These are phyloP conservation scores for Bradypodion ventrale DNA, from an alignment of 2,797 vertebrate species.

Conservation along the genomic window DNA sequence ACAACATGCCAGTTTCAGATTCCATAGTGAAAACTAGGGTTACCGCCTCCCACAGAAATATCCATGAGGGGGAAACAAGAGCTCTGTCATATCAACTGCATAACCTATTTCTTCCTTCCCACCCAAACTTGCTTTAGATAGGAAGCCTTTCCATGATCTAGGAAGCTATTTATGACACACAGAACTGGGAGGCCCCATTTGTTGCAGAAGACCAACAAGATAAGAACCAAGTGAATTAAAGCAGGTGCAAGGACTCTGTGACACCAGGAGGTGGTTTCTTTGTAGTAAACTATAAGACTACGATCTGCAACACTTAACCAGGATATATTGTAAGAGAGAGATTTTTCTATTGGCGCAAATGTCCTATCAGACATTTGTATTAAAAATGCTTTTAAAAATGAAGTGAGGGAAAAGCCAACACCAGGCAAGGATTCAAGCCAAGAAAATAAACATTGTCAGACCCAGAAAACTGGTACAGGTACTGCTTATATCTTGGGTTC, in stretches of 20 bases:
- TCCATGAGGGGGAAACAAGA: background rate
- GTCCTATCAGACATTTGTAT: background rate
- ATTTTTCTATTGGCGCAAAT: background rate
- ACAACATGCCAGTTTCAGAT: conserved; percentile 37
- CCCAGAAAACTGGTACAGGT: background rate
- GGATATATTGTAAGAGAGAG: background rate
- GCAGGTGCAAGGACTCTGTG: too few species aligned
- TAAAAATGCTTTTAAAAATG: too few species aligned
- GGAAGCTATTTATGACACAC: too few species aligned
- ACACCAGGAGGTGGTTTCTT: background rate
- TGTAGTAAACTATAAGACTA: background rate
- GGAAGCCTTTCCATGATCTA: background rate
- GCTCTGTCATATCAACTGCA: background rate
- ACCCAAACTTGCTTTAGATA: background rate
- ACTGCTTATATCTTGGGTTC: background rate
- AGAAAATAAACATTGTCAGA: conserved; percentile 23
- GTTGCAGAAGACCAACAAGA: background rate
- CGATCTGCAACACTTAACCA: background rate
- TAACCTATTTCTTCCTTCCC: background rate
- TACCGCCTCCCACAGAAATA: accelerated
- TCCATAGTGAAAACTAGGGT: background rate
- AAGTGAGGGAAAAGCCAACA: too few species aligned
- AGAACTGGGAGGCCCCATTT: background rate
- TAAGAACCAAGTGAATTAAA: background rate
- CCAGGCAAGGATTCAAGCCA: conserved; percentile 5